These are phyloP conservation scores for Plagodis dolabraria DNA, from an alignment of 2,888 invertebrate species.

Conservation along the genomic window DNA sequence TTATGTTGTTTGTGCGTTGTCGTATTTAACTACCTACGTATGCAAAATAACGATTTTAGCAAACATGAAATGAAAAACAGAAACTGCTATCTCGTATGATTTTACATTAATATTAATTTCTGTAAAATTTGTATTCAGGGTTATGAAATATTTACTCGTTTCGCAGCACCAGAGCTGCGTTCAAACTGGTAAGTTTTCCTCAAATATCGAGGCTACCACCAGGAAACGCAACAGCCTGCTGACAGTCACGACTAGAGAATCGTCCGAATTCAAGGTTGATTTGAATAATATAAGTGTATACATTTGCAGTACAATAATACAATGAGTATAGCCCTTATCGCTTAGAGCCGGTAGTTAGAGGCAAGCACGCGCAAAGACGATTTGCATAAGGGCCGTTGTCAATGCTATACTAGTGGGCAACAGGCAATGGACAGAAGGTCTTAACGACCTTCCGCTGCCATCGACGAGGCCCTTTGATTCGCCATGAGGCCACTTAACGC, in stretches of 20 bases:
- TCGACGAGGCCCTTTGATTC: slow-evolving; percentile 76
- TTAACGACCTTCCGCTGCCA: slow-evolving; percentile 63
- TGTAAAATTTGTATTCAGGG: slow-evolving; percentile 37
- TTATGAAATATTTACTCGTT: slow-evolving; percentile 39
- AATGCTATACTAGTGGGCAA: slow-evolving; percentile 68
- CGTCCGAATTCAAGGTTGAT: slow-evolving; percentile 55
- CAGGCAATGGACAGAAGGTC: slow-evolving; percentile 69
- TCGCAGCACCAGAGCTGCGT: slow-evolving; percentile 24
- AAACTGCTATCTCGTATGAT: slow-evolving; percentile 28
- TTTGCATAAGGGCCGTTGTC: slow-evolving; percentile 79
- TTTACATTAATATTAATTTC: slow-evolving; percentile 43
- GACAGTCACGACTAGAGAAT: slow-evolving; percentile 51
- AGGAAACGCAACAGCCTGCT: slow-evolving; percentile 53
- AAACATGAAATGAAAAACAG: slow-evolving; percentile 22
- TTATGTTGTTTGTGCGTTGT: slow-evolving; percentile 22
- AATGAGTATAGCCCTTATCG: slow-evolving; percentile 35
- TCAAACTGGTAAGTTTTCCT: slow-evolving; percentile 40
- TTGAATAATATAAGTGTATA: slow-evolving; percentile 37
- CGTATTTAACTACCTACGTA: not conserved
- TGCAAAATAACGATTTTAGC: slow-evolving; percentile 36
- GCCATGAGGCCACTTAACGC: slow-evolving; percentile 63
- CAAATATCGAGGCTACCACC: slow-evolving; percentile 41
- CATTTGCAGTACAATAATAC: slow-evolving; percentile 45
- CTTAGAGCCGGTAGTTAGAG: slow-evolving; percentile 44
- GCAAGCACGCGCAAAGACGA: slow-evolving; percentile 63